Evolutionary conservation across 2,113 vertebrate genomes (phyloP).

Genomic region (Alethe castanea): DNA sequence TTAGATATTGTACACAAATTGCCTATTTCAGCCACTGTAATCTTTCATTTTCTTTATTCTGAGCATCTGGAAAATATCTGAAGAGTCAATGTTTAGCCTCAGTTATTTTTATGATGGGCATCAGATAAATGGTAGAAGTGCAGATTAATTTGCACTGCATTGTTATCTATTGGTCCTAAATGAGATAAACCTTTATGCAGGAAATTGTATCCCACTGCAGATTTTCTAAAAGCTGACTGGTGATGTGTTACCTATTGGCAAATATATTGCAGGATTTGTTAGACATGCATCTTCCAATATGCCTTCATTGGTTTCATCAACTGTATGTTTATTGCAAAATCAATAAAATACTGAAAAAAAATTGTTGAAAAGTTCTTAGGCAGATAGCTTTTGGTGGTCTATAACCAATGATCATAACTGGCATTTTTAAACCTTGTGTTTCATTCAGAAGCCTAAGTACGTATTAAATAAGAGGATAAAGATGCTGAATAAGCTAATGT

Average conservation of each 20-base stretch:
- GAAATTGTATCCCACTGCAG: background rate
- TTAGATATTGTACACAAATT: background rate
- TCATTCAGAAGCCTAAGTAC: background rate
- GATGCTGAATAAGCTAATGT: background rate
- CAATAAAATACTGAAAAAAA: background rate
- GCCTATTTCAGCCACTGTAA: background rate
- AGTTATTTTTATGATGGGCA: background rate
- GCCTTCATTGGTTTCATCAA: background rate
- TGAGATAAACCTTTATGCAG: background rate
- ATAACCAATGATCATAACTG: background rate
- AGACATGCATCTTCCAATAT: background rate
- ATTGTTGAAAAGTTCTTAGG: background rate
- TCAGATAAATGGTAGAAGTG: background rate
- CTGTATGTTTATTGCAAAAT: conserved; percentile 14
- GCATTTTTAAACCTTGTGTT: background rate
- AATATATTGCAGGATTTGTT: background rate
- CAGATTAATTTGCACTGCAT: background rate
- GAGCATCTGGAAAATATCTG: background rate
- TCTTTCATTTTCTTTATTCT: background rate
- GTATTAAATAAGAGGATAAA: background rate
- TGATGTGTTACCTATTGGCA: background rate
- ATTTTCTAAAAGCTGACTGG: background rate
- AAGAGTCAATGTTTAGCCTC: background rate
- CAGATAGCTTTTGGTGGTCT: background rate
- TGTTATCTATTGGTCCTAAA: background rate